Percentiles rank a stretch among this genome's conserved stretches.
phyloP scores from a whole-genome alignment of 2,888 invertebrate species.

The Danaus chrysippus region DNA sequence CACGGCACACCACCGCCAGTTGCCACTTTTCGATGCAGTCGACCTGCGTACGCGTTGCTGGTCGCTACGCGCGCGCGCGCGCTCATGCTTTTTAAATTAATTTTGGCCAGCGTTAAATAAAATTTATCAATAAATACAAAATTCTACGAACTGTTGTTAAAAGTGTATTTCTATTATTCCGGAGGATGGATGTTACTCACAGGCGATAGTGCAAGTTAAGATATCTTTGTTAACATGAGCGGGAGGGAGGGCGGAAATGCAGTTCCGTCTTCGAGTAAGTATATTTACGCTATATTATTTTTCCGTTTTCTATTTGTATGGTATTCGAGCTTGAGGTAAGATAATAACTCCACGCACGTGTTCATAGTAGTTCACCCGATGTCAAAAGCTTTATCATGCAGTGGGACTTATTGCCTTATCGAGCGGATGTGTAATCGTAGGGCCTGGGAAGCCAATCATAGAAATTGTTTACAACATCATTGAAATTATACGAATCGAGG shows the following conservation, averaged over 20 bases:
- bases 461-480: slow-evolving; percentile 68
- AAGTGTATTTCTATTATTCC: slow-evolving; percentile 57
- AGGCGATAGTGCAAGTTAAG: slow-evolving; percentile 72
- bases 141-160: slow-evolving; percentile 50
- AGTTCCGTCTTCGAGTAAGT: slow-evolving; percentile 77
- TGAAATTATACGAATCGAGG: slow-evolving; percentile 74
- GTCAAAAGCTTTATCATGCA: slow-evolving; percentile 47
- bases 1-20: slow-evolving; percentile 37
- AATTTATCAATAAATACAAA: slow-evolving; percentile 44
- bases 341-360: slow-evolving; percentile 36
- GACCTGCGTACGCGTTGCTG: slow-evolving; percentile 73
- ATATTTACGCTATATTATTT: slow-evolving; percentile 44
- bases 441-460: slow-evolving; percentile 63
- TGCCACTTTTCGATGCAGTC: slow-evolving; percentile 75
- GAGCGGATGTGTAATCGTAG: slow-evolving; percentile 62
- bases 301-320: slow-evolving; percentile 29
- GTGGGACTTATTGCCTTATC: slow-evolving; percentile 61
- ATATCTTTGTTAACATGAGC: slow-evolving; percentile 71
- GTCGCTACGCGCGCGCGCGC: slow-evolving; percentile 72
- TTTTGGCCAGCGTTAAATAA: slow-evolving; percentile 59
- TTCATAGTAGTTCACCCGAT: slow-evolving; percentile 37
- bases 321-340: slow-evolving; percentile 24
- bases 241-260: slow-evolving; percentile 77
- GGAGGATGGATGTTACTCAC: slow-evolving; percentile 64
- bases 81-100: slow-evolving; percentile 59